phyloP scores from a whole-genome alignment of 92 coral and sea anemone genomes.

The Parazoanthus atlanticus region DNA sequence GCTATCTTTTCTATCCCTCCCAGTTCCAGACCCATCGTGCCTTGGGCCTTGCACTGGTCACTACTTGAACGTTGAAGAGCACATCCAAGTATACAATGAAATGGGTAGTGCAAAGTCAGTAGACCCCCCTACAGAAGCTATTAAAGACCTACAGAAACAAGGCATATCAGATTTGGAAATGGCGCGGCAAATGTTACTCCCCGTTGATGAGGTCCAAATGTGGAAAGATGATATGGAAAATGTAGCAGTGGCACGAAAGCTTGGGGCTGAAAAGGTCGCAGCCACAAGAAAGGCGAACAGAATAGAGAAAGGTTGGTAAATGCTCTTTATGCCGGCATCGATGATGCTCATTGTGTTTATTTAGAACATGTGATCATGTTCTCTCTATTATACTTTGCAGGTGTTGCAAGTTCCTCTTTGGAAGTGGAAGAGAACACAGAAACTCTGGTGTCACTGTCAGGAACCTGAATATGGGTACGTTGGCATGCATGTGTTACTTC shows the following conservation, averaged over 20 bases:
- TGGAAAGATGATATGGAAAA: not conserved
- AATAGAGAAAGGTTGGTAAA: not conserved
- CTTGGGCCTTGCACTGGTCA: slow-evolving; percentile 46
- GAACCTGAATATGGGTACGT: slow-evolving; percentile 48
- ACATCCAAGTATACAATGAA: no score
- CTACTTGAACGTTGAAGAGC: slow-evolving; percentile 8
- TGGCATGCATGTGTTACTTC: slow-evolving; percentile 16
- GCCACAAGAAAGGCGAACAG: not conserved
- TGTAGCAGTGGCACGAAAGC: not conserved
- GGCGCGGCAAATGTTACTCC: not conserved
- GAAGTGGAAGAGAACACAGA: slow-evolving; percentile 1
- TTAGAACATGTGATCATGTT: no score
- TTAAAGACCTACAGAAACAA: not conserved
- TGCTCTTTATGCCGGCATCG: no score
- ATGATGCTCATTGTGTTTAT: no score
- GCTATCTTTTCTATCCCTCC: slow-evolving; percentile 45
- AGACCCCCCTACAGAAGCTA: no score
- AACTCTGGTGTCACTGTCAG: slow-evolving; percentile 49
- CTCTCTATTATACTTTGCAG: no score
- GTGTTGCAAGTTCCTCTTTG: no score
- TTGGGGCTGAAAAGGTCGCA: not conserved
- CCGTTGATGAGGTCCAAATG: not conserved
- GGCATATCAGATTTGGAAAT: not conserved
- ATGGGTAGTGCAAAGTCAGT: no score
- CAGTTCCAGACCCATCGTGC: slow-evolving; percentile 51